These are phyloP conservation scores for Tyto alba DNA, from an alignment of 2,113 vertebrate species.

Conservation along the genomic window DNA sequence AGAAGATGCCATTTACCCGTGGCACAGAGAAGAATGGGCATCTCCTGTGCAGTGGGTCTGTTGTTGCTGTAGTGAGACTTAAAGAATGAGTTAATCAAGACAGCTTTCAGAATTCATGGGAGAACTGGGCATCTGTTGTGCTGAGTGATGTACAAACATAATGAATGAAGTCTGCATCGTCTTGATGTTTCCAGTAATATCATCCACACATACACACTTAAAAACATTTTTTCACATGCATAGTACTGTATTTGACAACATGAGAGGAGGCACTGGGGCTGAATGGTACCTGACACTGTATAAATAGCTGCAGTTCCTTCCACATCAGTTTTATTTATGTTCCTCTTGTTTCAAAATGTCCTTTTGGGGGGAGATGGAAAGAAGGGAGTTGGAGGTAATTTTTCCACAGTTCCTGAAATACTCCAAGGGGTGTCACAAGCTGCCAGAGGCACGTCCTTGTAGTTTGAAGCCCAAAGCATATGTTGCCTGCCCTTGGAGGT, in stretches of 20 bases:
- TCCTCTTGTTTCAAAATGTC: not conserved
- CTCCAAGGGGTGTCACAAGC: not conserved
- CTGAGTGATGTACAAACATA: not conserved
- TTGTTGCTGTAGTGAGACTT: not conserved
- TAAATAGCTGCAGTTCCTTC: not conserved
- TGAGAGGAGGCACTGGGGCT: not conserved
- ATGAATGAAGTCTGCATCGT: not conserved
- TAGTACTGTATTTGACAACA: not conserved
- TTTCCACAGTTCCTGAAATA: not conserved
- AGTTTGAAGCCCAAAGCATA: not conserved
- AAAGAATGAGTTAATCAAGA: not conserved
- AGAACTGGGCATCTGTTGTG: not conserved
- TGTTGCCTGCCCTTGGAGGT: not conserved
- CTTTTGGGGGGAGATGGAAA: not conserved
- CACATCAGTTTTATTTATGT: not conserved
- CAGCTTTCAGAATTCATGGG: not conserved
- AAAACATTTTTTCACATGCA: not conserved
- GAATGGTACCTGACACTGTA: not conserved
- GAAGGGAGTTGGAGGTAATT: not conserved
- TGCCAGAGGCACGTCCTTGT: not conserved
- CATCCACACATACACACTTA: not conserved
- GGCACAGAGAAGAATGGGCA: not conserved
- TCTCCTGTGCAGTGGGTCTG: not conserved
- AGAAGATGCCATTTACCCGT: rapidly evolving
- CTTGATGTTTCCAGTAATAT: not conserved